Base-by-base conservation (phyloP, 2,113 vertebrate species). In the Elephas maximus region DNA sequence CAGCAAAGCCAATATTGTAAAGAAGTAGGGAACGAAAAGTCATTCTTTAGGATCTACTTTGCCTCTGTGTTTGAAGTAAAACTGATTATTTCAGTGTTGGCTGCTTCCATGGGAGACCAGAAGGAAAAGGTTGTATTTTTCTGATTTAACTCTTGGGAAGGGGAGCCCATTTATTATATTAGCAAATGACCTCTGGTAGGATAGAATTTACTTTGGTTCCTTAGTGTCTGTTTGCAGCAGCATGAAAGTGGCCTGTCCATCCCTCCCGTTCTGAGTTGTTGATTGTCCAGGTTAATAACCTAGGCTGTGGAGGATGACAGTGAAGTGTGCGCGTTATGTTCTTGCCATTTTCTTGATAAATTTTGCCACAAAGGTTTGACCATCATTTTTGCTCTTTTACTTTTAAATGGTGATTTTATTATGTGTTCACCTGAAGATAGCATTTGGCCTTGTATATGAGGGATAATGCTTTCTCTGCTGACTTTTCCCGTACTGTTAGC, bases 391-490 rank as follows among this genome's bases (percentile, higher is more conserved):
- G 45, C 57, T 97, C 63, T 12, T 67, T 89, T 85, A 86, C 76
- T 90, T 94, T 80, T 92, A 93, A 89, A n/a, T 73, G 73, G 21
- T 92, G 44, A 30, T 83, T 89, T 94, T 95, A 90, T 90, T 71
- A 85, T 45, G 45, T 71, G 10, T 82, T 92, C n/a, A 82, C 53
- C 69, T 60, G 86, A 74, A 90, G 53, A 44, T 87, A 88, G 18
- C 14, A 23, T 24, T 96, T 92, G 67, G 45, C 37, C 60, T 92
- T 60, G 41, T 80, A 4, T 96, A 33, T 21, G 63, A 87, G 33
- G 44, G 23, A 45, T 93, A 48, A n/a, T 91, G 28, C 41, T 85
- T 92, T 6, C 41, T 91, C 26, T 77, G 1, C 12, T 90, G 51
- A 76, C 57, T 89, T 93, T 69, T 80, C 67, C 37, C 84, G 3